Base-by-base conservation (phyloP, 1,140 invertebrate species). In the Drosophila nigromelanica region DNA sequence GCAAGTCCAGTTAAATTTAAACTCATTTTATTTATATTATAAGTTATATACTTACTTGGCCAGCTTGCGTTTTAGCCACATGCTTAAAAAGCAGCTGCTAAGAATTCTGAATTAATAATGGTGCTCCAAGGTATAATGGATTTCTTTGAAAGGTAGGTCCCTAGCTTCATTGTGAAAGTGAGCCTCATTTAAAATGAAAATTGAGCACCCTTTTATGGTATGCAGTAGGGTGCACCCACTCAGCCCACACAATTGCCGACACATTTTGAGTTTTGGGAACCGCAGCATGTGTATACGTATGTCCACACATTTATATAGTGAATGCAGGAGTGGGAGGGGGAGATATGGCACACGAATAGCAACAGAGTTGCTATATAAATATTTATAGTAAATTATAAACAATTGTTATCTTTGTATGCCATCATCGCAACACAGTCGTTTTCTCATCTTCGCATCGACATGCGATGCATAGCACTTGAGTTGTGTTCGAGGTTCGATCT, bases 381-480 rank as follows among this genome's bases (percentile, higher is more conserved):
- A 66, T 77, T 85, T 83, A 70, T 83, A 71, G 71, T 54, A 51
- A 70, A 73, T 43, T 45, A 70, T 80, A 73, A 85, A 85, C 80
- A 77, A 77, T 73, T 80, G 56, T 51, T 85, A 85, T 85, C 76
- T 76, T 64, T 80, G 67, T 75, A 55, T 64, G 80, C 59, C 75
- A 78, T 47, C 63, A 72, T 55, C 35, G 33, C 37, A 52, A 30
- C 47, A 60, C 45, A 43, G 48, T 54, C 35, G 50, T 33, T 39
- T 60, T 12, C 35, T 24, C 54, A 61, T 64, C 37, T 59, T 58
- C 52, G 15, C 63, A 85, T 80, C 71, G 68, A 58, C 60, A 83
- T 80, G 68, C 80, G 45, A 74, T 77, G 52, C 59, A 76, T 40
- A 50, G 24, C 68, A 80, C 68, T 76, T 56, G 55, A 72, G 18